Evolutionary conservation across 2,797 vertebrate species (phyloP), one percentile per base, ranked within the genome.

Genomic region (Lerista edwardsae): DNA sequence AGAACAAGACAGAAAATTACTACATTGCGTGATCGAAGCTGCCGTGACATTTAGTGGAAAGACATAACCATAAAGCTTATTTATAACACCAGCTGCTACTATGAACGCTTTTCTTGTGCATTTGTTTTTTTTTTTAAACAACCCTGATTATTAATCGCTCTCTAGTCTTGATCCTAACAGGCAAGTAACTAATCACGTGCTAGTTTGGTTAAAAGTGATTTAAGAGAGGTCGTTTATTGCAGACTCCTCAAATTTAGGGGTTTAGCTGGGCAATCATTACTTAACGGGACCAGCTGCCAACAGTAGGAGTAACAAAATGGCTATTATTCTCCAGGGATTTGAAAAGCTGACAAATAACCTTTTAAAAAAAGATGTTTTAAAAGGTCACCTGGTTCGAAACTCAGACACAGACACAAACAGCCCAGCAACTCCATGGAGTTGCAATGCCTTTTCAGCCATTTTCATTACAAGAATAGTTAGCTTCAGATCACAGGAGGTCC

Each of bases 151-250:
- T 72, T 90, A 91, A 91, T 89, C 61, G 44, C 17, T 65, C 65
- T 86, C 51, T 80, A 75, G 55, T 77, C 44, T 67, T 44, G 25
- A 4, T 68, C 55, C 83, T 86, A 87, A 34, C 17, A 44, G 47
- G 82, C 74, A 87, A 71, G 34, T 85, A 90, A 85, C 79, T 82
- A 79, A 71, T 84, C 82, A 80, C 80, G 4, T 15, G 5, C 21
- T n/a, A 55, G 36, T 75, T 84, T 79, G 68, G 62, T 80, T 89
- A 80, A 79, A 88, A 87, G 62, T 85, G 91, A 89, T 87, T 87
- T 74, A 79, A 80, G 85, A 64, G 78, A 80, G 0, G n/a, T 4
- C 34, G 86, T 81, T 85, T 86, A 81, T 55, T 78, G 76, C 83
- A 72, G 19, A 34, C 31, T 67, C 68, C 75, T 88, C 67, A 86